Conservation (phyloP, 1,140 invertebrate species). For the Hesperophylax magnus region DNA sequence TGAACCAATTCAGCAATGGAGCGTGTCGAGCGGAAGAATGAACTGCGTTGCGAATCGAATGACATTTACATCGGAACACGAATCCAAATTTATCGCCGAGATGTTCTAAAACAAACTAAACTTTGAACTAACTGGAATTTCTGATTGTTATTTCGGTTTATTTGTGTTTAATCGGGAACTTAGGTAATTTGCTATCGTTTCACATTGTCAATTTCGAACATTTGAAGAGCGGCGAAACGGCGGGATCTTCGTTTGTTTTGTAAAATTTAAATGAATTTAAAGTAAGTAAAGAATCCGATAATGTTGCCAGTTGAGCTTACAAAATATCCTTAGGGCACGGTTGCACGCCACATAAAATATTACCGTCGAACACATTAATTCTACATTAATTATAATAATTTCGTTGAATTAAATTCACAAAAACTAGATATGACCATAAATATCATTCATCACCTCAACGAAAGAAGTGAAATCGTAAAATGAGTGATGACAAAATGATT, state of each 20-base stretch:
- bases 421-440: too few species aligned
- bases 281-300: too few species aligned
- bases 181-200: not conserved
- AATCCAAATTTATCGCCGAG: not conserved
- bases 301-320: too few species aligned
- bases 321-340: too few species aligned
- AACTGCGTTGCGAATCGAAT: not conserved
- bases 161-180: not conserved
- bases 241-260: not conserved
- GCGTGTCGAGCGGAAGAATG: conserved; percentile 1
- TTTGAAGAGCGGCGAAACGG: not conserved
- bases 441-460: too few species aligned
- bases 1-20: not conserved
- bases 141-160: not conserved
- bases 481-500: too few species aligned
- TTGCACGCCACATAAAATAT: too few species aligned
- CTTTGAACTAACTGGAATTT: not conserved
- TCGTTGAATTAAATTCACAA: too few species aligned
- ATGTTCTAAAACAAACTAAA: conserved; percentile 7
- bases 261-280: too few species aligned
- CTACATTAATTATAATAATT: too few species aligned
- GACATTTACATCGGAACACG: not conserved
- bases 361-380: too few species aligned
- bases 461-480: too few species aligned
- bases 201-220: not conserved